phyloP scores from a whole-genome alignment of 2,113 vertebrate species.

The Hyla sarda region DNA sequence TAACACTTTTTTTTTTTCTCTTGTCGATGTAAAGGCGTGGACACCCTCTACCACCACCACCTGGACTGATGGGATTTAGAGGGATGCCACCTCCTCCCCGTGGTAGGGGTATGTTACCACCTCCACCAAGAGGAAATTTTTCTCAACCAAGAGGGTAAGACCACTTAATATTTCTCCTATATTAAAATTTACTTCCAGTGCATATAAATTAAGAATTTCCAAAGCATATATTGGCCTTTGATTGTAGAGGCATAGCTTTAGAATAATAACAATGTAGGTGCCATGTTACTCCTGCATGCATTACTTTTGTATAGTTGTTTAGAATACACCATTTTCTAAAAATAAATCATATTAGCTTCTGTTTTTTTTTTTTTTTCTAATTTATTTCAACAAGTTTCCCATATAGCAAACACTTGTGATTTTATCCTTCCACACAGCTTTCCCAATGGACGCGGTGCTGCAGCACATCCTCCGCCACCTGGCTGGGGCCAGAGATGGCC shows the following conservation, averaged over 20 bases:
- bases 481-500: constrained; percentile 81
- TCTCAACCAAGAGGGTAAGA: constrained; percentile 73
- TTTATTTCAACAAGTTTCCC: constrained; percentile 52
- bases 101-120: constrained; percentile 66
- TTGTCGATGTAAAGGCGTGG: constrained; percentile 64
- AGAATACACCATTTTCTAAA: constrained; percentile 1
- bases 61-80: constrained; percentile 71
- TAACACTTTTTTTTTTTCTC: not conserved
- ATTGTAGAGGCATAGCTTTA: not conserved
- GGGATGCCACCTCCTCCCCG: constrained; percentile 68
- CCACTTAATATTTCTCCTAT: not conserved
- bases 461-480: constrained; percentile 75
- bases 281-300: constrained; percentile 40
- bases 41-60: constrained; percentile 68
- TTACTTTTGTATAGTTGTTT: constrained; percentile 2
- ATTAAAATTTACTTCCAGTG: not conserved
- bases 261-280: constrained; percentile 9
- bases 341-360: not conserved
- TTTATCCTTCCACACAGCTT: constrained; percentile 83
- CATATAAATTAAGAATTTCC: not conserved
- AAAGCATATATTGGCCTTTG: not conserved
- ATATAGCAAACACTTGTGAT: constrained; percentile 74
- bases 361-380: too few species aligned
- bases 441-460: constrained; percentile 80
- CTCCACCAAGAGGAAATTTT: constrained; percentile 65